Percentiles rank a stretch among this genome's conserved stretches.
Evolutionary conservation across 1,140 invertebrate species (phyloP).

Genomic region (silkworm (Bombyx mori)): DNA sequence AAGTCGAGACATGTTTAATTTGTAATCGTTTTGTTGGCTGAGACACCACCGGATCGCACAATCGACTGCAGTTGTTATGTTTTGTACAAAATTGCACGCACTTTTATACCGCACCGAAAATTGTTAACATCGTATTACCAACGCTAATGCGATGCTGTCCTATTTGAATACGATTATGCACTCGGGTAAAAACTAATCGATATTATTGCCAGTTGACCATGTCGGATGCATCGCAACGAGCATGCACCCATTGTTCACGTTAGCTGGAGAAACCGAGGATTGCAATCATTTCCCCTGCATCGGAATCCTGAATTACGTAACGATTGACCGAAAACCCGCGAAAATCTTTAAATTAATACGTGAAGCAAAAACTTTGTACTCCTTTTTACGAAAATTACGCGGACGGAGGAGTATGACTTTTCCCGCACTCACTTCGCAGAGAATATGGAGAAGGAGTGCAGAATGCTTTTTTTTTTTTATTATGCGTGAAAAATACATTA

Average conservation of each 20-base stretch:
- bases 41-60: conserved; percentile 34
- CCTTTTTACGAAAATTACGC: no score
- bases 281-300: conserved; percentile 14
- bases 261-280: conserved; percentile 14
- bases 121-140: conserved; percentile 61
- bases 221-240: conserved; percentile 14
- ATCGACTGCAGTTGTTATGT: conserved; percentile 36
- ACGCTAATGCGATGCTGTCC: conserved; percentile 43
- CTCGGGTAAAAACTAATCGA: conserved; percentile 37
- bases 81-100: conserved; percentile 33
- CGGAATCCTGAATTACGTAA: conserved; percentile 2
- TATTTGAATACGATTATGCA: conserved; percentile 63
- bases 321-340: conserved; percentile 1
- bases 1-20: conserved; percentile 44
- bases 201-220: conserved; percentile 13
- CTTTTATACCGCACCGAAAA: conserved; percentile 62
- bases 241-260: conserved; percentile 4
- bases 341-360: neutral
- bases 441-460: no score
- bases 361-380: no score
- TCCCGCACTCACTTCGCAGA: no score
- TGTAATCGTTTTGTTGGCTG: conserved; percentile 24
- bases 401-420: no score
- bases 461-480: no score
- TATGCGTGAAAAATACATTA: no score